These are phyloP conservation scores for Drosophila pegasa DNA, from an alignment of 2,888 invertebrate species.

Conservation along the genomic window DNA sequence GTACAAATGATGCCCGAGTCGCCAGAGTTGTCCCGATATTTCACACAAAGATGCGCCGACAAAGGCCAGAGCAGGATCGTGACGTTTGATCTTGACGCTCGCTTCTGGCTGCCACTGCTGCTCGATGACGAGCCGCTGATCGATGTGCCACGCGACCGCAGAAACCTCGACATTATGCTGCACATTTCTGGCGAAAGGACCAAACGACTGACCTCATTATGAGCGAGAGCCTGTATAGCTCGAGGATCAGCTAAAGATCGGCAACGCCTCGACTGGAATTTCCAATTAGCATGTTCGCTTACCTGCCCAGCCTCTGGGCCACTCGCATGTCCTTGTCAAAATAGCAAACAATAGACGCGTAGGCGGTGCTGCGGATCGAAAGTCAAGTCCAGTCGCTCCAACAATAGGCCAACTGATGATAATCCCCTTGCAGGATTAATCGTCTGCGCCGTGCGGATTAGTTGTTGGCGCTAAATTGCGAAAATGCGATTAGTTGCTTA, in stretches of 20 bases:
- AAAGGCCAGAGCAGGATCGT: slow-evolving; percentile 42
- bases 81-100: slow-evolving; percentile 72
- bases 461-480: slow-evolving; percentile 81
- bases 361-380: slow-evolving; percentile 66
- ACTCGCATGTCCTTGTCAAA: slow-evolving; percentile 78
- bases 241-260: slow-evolving; percentile 77
- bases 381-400: slow-evolving; percentile 53
- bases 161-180: slow-evolving; percentile 58
- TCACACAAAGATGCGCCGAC: slow-evolving; percentile 73
- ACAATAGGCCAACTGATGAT: slow-evolving; percentile 76
- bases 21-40: slow-evolving; percentile 54
- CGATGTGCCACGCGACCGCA: slow-evolving; percentile 84
- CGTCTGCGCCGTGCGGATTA: slow-evolving; percentile 78
- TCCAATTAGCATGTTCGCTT: slow-evolving; percentile 68
- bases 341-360: slow-evolving; percentile 80
- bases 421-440: slow-evolving; percentile 72
- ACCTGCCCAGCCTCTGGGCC: slow-evolving; percentile 50
- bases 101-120: slow-evolving; percentile 30
- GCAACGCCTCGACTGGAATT: slow-evolving; percentile 67
- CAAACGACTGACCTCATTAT: slow-evolving; percentile 63
- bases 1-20: slow-evolving; percentile 81
- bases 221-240: slow-evolving; percentile 3
- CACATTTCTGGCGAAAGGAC: slow-evolving; percentile 67
- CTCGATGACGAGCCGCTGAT: slow-evolving; percentile 59
- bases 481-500: slow-evolving; percentile 69